Percentiles rank a stretch among this genome's conserved stretches.
These are phyloP conservation scores for Conops quadrifasciatus DNA, from an alignment of 2,888 invertebrate species.

Conservation along the genomic window DNA sequence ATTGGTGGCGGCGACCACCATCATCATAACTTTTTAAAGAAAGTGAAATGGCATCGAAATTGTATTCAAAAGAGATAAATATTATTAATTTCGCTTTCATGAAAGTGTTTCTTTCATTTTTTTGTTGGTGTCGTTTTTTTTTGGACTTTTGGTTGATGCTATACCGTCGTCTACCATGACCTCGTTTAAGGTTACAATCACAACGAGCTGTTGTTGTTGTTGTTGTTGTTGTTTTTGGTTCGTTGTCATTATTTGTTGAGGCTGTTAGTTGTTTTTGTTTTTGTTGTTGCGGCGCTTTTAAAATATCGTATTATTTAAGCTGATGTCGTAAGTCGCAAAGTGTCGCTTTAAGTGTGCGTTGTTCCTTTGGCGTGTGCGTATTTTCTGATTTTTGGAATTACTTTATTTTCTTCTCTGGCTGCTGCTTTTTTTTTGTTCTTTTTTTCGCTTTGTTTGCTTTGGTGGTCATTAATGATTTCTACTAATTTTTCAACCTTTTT, in stretches of 20 bases:
- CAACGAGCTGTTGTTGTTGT: constrained; percentile 12
- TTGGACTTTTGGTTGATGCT: neutral
- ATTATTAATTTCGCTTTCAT: constrained; percentile 35
- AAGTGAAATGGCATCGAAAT: constrained; percentile 42
- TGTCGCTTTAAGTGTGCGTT: too few relatives aligned
- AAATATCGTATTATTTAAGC: neutral
- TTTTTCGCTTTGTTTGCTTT: too few relatives aligned
- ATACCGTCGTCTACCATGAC: constrained; percentile 4
- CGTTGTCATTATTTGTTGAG: neutral
- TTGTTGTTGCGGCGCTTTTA: neutral
- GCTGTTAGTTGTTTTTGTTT: neutral
- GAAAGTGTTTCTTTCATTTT: neutral
- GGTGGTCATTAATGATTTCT: too few relatives aligned
- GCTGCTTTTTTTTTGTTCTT: too few relatives aligned
- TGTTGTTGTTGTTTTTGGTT: constrained; percentile 5
- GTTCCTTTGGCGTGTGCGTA: too few relatives aligned
- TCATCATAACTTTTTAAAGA: constrained; percentile 29
- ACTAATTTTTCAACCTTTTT: too few relatives aligned
- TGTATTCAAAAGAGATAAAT: constrained; percentile 22
- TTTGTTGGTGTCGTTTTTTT: neutral
- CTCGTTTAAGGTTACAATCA: constrained; percentile 11
- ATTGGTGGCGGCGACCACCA: too few relatives aligned
- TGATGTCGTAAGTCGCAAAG: neutral
- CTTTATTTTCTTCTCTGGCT: too few relatives aligned
- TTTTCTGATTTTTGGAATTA: too few relatives aligned